Base-by-base conservation (phyloP, 2,797 vertebrate species). In the Argya squamiceps region DNA sequence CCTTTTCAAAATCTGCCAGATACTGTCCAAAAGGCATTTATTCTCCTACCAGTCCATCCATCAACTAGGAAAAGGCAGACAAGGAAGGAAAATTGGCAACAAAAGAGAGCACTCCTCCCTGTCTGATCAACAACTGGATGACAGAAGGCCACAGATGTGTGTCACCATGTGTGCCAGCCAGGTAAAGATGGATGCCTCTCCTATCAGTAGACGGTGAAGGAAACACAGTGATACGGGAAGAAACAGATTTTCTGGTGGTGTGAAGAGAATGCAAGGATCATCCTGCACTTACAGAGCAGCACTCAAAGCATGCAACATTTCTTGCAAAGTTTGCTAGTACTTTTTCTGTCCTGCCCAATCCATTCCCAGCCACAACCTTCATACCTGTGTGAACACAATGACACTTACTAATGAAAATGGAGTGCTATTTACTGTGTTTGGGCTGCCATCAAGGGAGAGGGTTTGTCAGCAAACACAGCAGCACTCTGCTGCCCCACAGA, bases 341-440 rank as follows among this genome's bases (percentile, higher is more conserved):
- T 70, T 88, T 67, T 94, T 77, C 34, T 65, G 52, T 87, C 55
- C 49, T 64, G 60, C 47, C 21, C n/a, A n/a, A 32, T 36, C 30
- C 36, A 13, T 53, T 90, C 41, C 44, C 41, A 73, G 37, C 65
- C 58, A 76, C 83, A 84, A 53, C 10, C 7, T 46, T 36, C 32
- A 46, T 9, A 52, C 30, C 34, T 22, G 12, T 1, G 11, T 0
- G 2, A 71, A 84, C 32, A 12, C 1, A 36, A 63, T 26, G 56
- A 74, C 43, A 58, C 52, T 64, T 63, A 58, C 63, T 58, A 55
- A 69, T 22, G 19, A 47, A 53, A 86, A 73, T 8, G 11, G 26
- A 80, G 41, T 29, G 14, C 46, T 90, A 39, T 76, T 81, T 67
- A 34, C 14, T 55, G 26, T 44, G 50, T 6, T 9, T 5, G 2